Evolutionary conservation across 2,797 vertebrate species (phyloP), one percentile per base, ranked within the genome.

Genomic region (Otolemur crassicaudatus): DNA sequence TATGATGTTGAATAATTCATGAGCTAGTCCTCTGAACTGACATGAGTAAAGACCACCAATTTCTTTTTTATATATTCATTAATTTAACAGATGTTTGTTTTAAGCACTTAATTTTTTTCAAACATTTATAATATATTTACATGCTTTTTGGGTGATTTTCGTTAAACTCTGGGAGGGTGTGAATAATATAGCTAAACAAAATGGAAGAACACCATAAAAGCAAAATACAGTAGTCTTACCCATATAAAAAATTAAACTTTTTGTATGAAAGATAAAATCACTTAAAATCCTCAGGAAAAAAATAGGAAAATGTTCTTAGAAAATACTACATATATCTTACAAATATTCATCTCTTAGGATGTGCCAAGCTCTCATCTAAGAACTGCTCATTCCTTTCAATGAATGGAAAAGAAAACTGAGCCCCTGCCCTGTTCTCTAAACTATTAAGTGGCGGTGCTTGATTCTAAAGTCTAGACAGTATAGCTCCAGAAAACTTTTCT

Each of bases 11-110:
- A 88, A 91, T 76, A 85, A 95, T 87, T 43, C 73, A 40, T 85
- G 60, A 80, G 91, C 49, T 53, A 86, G 76, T 87, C 56, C 87
- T 92, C 61, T 79, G 49, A 91, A 96, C 94, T 70, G 20, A 92
- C 17, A 96, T 87, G 37, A 40, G 72, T 25, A 90, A 96, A 96
- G 37, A 90, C 79, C 60, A 89, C 37, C 20, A 2, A 13, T 93
- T 69, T 95, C 67, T 29, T 95, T 84, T 92, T 92, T 67, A 29
- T 58, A 58, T 60, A 91, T 91, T 87, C 49, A 82, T 70, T 90
- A 75, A 94, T 84, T 77, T 89, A 79, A 77, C 16, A 37, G 2
- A 67, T 82, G 40, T 77, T 95, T 73, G 80, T 84, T 91, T 95
- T 43, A 87, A 53, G 34, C 70, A 83, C 34, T 12, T 96, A 6